A percentile compares a stretch with the other conserved stretches of the same genome.
Evolutionary conservation across 1,140 invertebrate species (phyloP).

Genomic region (Heliconius himera): DNA sequence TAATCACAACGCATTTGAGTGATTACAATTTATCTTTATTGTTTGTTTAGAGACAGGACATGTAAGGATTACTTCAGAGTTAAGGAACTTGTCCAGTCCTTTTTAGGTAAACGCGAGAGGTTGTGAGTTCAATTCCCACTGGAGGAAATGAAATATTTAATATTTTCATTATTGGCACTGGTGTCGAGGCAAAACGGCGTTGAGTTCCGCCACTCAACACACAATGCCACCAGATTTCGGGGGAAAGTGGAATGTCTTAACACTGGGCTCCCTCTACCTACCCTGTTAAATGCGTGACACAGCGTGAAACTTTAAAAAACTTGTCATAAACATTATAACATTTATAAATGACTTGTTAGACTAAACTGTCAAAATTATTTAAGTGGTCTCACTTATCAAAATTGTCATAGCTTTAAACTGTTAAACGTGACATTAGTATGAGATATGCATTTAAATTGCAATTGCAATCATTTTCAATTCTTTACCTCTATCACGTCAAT

Average conservation of each 20-base stretch:
- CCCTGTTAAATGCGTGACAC: too few species aligned
- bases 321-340: not conserved
- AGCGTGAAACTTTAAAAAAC: not conserved
- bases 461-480: slow-evolving; percentile 4
- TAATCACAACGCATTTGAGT: not conserved
- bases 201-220: too few species aligned
- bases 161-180: too few species aligned
- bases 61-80: not conserved
- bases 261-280: too few species aligned
- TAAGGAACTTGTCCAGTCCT: not conserved
- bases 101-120: too few species aligned
- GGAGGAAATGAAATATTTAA: too few species aligned
- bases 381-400: not conserved
- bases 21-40: not conserved
- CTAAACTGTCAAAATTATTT: not conserved
- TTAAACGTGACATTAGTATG: not conserved
- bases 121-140: too few species aligned
- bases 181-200: too few species aligned
- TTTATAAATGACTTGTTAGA: not conserved
- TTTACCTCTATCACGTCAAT: not conserved
- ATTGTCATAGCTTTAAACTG: not conserved
- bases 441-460: not conserved
- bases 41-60: not conserved
- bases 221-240: too few species aligned
- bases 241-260: too few species aligned